phyloP scores from a whole-genome alignment of 2,113 vertebrate species.

The Psittacus erithacus region DNA sequence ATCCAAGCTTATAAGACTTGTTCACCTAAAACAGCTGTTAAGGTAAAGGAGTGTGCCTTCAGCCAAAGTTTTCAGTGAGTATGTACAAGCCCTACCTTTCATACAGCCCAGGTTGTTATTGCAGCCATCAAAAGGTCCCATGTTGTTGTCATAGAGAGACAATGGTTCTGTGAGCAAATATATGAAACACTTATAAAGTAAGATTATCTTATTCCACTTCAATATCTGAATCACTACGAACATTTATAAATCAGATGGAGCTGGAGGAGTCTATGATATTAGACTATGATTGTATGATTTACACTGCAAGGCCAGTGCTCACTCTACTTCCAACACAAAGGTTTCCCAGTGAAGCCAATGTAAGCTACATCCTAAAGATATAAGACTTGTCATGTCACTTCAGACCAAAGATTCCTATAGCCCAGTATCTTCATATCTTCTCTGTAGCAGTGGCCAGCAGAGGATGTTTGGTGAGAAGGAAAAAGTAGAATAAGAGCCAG shows the following conservation, averaged over 20 bases:
- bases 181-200: background rate
- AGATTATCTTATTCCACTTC: background rate
- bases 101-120: background rate
- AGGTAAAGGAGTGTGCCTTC: background rate
- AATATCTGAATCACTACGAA: conserved; percentile 7
- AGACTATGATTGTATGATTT: background rate
- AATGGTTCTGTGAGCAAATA: background rate
- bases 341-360: background rate
- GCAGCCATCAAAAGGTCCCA: background rate
- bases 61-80: background rate
- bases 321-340: rapidly evolving
- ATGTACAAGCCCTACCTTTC: background rate
- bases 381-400: background rate
- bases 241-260: background rate
- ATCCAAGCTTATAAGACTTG: background rate
- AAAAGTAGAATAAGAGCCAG: background rate
- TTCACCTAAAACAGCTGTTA: background rate
- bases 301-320: background rate
- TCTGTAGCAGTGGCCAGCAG: background rate
- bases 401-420: background rate
- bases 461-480: background rate
- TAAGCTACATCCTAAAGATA: background rate
- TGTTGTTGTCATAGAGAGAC: background rate
- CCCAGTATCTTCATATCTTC: background rate
- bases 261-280: background rate